A percentile compares a stretch with the other conserved stretches of the same genome.
phyloP scores from a whole-genome alignment of 1,140 invertebrate genomes.

The Oscheius sp. region DNA sequence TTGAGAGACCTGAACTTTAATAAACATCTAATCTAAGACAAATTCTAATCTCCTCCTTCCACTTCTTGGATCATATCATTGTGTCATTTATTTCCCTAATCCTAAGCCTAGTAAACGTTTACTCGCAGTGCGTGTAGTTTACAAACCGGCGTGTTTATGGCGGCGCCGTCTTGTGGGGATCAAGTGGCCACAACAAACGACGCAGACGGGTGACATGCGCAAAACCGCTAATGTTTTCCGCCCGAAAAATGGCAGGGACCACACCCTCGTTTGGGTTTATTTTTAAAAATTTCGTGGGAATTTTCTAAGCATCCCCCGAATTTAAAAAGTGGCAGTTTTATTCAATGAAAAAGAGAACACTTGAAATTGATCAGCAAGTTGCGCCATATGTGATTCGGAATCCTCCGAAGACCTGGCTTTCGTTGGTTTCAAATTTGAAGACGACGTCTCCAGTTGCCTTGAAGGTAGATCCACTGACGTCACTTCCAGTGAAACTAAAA shows the following conservation, averaged over 20 bases:
- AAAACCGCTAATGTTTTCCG: not conserved
- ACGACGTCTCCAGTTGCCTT: too few relatives aligned
- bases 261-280: too few relatives aligned
- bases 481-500: not conserved
- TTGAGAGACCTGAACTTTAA: too few relatives aligned
- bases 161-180: not conserved
- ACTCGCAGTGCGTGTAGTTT: not conserved
- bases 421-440: not conserved
- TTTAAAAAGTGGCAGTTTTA: not conserved
- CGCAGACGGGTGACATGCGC: not conserved
- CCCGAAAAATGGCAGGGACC: too few relatives aligned
- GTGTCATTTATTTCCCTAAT: too few relatives aligned
- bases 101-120: not conserved
- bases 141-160: slow-evolving; percentile 5
- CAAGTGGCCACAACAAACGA: slow-evolving; percentile 2
- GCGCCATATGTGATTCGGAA: not conserved
- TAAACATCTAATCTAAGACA: too few relatives aligned
- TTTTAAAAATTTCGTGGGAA: too few relatives aligned
- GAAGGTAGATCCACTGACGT: not conserved
- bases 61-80: too few relatives aligned
- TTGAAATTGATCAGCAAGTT: not conserved
- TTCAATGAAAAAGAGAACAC: not conserved
- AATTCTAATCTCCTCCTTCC: too few relatives aligned
- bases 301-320: too few relatives aligned
- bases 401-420: not conserved